Percentiles rank a stretch among this genome's conserved stretches.
These are phyloP conservation scores for Acrobasis suavella DNA, from an alignment of 2,888 invertebrate genomes.

Conservation along the genomic window DNA sequence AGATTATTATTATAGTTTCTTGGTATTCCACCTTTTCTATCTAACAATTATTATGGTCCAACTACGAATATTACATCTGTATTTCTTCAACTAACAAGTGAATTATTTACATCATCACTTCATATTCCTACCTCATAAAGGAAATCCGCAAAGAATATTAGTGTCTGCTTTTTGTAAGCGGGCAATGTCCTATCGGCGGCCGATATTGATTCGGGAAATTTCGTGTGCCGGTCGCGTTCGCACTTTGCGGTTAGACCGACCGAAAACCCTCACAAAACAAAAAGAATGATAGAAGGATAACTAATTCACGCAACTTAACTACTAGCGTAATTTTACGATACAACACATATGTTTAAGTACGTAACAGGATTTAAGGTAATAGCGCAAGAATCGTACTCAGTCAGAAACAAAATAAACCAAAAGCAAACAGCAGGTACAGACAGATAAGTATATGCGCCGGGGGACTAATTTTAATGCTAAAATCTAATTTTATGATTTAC, in stretches of 20 bases:
- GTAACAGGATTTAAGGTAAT: too few relatives aligned
- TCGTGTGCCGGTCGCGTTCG: conserved; percentile 50
- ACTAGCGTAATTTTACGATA: too few relatives aligned
- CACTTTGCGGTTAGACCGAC: conserved; percentile 34
- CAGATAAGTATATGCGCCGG: too few relatives aligned
- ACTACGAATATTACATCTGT: neutral
- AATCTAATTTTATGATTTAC: too few relatives aligned
- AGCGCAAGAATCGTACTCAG: too few relatives aligned
- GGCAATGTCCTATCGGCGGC: conserved; percentile 1
- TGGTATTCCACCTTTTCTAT: too few relatives aligned
- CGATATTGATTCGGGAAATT: conserved; percentile 48
- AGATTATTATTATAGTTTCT: too few relatives aligned
- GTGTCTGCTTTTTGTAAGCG: conserved; percentile 7
- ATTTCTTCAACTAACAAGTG: neutral
- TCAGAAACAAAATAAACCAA: too few relatives aligned
- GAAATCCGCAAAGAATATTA: neutral
- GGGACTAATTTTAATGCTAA: too few relatives aligned
- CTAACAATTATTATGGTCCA: too few relatives aligned
- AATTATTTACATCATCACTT: neutral
- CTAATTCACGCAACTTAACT: neutral
- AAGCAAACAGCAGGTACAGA: too few relatives aligned
- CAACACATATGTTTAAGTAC: too few relatives aligned
- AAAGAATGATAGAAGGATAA: neutral
- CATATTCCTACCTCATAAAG: neutral
- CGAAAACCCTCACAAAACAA: conserved; percentile 16